These are phyloP conservation scores for Galeopterus variegatus DNA, from an alignment of 2,113 vertebrate species.

Conservation along the genomic window DNA sequence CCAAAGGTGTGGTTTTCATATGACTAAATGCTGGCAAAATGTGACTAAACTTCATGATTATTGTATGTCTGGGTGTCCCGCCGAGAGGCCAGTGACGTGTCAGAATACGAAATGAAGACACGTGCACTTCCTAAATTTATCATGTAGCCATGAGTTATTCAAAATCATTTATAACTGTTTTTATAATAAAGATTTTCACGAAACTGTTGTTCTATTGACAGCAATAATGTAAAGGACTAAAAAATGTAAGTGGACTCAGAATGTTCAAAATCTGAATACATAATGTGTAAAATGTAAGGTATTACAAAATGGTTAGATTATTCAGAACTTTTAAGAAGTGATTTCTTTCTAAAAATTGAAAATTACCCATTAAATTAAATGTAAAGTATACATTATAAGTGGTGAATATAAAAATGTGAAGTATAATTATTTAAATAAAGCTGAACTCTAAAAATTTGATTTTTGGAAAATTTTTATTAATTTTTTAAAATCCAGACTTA, in stretches of 20 bases:
- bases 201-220: neutral
- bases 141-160: neutral
- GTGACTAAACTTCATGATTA: neutral
- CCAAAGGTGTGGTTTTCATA: neutral
- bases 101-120: neutral
- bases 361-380: slow-evolving; percentile 4
- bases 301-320: neutral
- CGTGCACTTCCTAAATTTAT: too few species aligned
- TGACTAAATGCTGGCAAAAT: slow-evolving; percentile 36
- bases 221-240: neutral
- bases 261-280: neutral
- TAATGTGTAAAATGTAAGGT: slow-evolving; percentile 30
- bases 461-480: neutral
- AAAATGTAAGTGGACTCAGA: neutral
- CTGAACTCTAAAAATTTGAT: neutral
- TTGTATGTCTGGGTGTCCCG: neutral
- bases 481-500: neutral
- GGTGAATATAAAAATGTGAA: neutral
- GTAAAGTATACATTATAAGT: neutral
- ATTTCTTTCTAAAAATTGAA: neutral
- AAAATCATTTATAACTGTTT: neutral
- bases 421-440: neutral
- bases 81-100: neutral
- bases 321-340: slow-evolving; percentile 13
- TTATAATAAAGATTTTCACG: neutral